phyloP scores from a whole-genome alignment of 2,113 vertebrate species.

The Plestiodon gilberti region DNA sequence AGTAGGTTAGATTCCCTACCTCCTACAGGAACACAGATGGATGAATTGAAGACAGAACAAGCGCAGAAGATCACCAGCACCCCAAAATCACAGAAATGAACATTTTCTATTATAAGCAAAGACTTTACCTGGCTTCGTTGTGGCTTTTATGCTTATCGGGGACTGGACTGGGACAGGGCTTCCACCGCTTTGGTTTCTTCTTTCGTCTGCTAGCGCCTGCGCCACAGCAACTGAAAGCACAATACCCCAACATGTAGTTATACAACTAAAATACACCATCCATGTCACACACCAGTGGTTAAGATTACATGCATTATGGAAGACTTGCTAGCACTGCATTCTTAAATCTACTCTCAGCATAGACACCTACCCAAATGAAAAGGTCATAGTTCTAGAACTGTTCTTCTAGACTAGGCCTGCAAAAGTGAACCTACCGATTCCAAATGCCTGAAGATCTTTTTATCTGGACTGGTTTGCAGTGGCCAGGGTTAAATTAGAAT shows the following conservation, averaged over 20 bases:
- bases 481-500: background rate
- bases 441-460: background rate
- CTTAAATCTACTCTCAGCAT: background rate
- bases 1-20: background rate
- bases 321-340: background rate
- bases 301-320: background rate
- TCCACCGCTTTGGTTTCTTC: constrained; percentile 79
- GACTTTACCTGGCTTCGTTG: constrained; percentile 87
- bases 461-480: too few relatives aligned
- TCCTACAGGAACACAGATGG: background rate
- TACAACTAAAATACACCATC: background rate
- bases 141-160: constrained; percentile 62
- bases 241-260: background rate
- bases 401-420: background rate
- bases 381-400: background rate
- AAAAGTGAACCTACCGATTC: too few relatives aligned
- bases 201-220: constrained; percentile 90
- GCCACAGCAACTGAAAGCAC: constrained; percentile 86
- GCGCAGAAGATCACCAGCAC: background rate
- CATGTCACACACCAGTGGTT: background rate
- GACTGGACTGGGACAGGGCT: constrained; percentile 69
- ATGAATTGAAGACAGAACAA: background rate
- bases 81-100: background rate
- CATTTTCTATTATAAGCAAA: background rate
- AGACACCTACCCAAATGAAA: too few relatives aligned